Base-by-base conservation (phyloP, 2,113 vertebrate genomes). In the Mustela lutreola region DNA sequence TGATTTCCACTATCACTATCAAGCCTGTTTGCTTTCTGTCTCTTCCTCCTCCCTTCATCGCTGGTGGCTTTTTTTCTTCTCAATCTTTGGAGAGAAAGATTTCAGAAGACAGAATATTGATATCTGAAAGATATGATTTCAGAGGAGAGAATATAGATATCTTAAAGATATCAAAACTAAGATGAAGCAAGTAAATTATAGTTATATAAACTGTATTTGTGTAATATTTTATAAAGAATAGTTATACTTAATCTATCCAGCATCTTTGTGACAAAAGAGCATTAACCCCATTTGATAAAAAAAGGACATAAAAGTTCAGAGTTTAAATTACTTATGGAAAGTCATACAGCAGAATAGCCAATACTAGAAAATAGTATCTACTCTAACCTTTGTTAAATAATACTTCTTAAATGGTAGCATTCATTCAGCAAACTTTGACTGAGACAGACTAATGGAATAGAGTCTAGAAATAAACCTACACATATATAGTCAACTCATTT, bases 141-240 rank as follows among this genome's bases (percentile, higher is more conserved):
- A 94, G 50, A 84, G 45, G 24, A 81, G 24, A 92, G 50, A 80
- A 67, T 80, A 12, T 62, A 71, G n/a, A 50, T 89, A n/a, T 56
- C 39, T 31, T 94, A 75, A 88, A 70, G 31, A 85, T 88, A 76
- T 7, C 14, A 88, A 94, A 91, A 78, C 58, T 88, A 88, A 96
- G 67, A 63, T 78, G 53, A 91, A 58, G n/a, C 88, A 92, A 91
- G 83, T 65, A 67, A 93, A 65, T 62, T 80, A 80, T 39, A 70
- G 45, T 86, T 73, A 21, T 60, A 39, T 67, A 86, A 88, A 28
- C 18, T 80, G 14, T 71, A 31, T 78, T 95, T 60, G 6, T 81
- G 19, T 73, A 58, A 71, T 84, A 45, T 71, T 92, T 96, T 82
- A 62, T 89, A 70, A 86, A 89, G 28, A 95, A 31, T 26, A 75